These are phyloP conservation scores for Anguilla rostrata DNA, from an alignment of 2,113 vertebrate species.

Conservation along the genomic window DNA sequence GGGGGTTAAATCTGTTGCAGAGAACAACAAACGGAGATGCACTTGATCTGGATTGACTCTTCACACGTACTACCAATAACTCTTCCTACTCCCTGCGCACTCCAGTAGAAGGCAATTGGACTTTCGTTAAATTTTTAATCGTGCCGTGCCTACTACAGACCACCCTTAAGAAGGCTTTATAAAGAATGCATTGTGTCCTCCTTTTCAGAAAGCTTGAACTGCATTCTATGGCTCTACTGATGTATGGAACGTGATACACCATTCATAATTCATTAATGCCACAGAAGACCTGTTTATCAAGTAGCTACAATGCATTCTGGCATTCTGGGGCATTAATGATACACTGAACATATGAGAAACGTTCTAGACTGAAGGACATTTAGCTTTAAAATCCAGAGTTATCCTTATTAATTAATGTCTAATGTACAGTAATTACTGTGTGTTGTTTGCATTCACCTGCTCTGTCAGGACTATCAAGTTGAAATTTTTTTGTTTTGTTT, in stretches of 20 bases:
- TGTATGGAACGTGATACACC: neutral
- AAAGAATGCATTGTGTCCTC: constrained; percentile 16
- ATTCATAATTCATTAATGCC: no score
- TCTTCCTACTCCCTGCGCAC: neutral
- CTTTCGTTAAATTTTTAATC: constrained; percentile 5
- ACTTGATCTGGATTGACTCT: neutral
- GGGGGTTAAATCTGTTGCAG: neutral
- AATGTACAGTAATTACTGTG: neutral
- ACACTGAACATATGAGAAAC: neutral
- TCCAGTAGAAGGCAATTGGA: neutral
- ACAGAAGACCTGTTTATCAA: no score
- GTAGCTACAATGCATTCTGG: no score
- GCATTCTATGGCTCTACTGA: constrained; percentile 3
- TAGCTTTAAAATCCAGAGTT: neutral
- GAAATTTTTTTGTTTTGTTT: no score
- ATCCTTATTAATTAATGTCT: neutral
- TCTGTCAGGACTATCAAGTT: neutral
- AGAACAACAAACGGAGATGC: neutral
- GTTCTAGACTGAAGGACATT: neutral
- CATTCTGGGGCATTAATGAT: no score
- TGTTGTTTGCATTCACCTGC: neutral
- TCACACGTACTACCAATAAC: neutral
- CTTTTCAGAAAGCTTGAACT: constrained; percentile 2
- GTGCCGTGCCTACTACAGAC: neutral
- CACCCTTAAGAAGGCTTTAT: neutral